Evolutionary conservation across 2,888 invertebrate genomes (phyloP), one percentile per base, ranked within the genome.

Genomic region (Pristionchus arcanus): DNA sequence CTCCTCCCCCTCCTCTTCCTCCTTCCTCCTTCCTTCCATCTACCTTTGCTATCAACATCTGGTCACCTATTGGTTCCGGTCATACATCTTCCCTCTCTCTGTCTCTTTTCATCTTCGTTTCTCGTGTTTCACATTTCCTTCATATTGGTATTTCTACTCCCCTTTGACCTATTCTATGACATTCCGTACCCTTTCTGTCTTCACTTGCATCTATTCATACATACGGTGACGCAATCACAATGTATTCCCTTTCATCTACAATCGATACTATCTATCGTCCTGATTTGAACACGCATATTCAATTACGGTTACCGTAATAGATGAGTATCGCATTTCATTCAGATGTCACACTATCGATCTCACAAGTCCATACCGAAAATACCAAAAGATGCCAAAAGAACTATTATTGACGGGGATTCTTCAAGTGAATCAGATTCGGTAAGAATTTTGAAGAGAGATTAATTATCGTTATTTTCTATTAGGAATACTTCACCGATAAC

Each of bases 331-430:
- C 53, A 81, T 19, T 28, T 28, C 49, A 15, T 53, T 21, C 49
- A 81, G 81, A 81, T 81, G 81, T 81, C 81, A 53, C 81, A 53
- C n/a, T 81, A 81, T 81, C 81, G 81, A 81, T 81, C 81, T 1
- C 42, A 49, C 15, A 81, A 53, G 28, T 28, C 49, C n/a, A 81
- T 81, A 15, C 81, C 81, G 28, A n/a, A 19, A 42, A 81, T 81
- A 53, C 81, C 81, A 28, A 28, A 34, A 19, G 81, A 53, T 13
- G 81, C 81, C 53, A 81, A 81, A 53, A n/a, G 42, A 53, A n/a
- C 25, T 9, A 81, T 28, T 2, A 42, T 81, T 28, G 81, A 81
- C 49, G 49, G 25, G 81, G 2, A 53, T 5, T 53, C 49, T 28
- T 81, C 81, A 42, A 53, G 49, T 49, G 81, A 81, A 53, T 81